Base-by-base conservation (phyloP, 1,140 invertebrate species). In the Coenobita brevimanus region DNA sequence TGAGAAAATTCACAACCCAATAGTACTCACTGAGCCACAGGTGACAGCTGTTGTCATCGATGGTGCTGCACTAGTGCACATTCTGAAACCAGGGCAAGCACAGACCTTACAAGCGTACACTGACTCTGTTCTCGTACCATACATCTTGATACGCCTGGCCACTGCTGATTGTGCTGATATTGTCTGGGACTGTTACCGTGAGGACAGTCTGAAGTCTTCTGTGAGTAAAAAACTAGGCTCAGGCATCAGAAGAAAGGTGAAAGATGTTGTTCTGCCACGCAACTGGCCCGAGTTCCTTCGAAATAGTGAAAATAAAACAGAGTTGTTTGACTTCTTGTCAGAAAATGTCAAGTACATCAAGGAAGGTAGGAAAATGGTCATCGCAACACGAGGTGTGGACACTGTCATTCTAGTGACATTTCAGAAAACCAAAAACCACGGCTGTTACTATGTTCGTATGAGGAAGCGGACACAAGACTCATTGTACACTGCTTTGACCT, bases 51-150 rank as follows among this genome's bases (percentile, higher is more conserved):
- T 73, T 73, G 13, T 73, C 69, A 73, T 73, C 36, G 69, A 73
- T 73, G 69, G 69, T 73, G 46, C 46, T 50, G 69, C 69, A 73
- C 69, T 73, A 2, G 69, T 36, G 69, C 69, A 73, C 69, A 30
- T 73, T 73, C 69, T 73, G 69, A 73, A 73, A 33, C 69, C 17
- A 33, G 2, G 69, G n/a, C 69, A 73, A 73, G 69, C 15, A 2
- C 2, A 73, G 30, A 13, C 69, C 8, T 73, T 73, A 21, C 69
- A 73, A 73, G 69, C 24, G 13, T 33, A 73, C 69, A 73, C n/a
- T 73, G 13, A 27, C 30, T 73, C 69, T 73, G 69, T 73, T 33
- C 36, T 73, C 36, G 69, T 73, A 17, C 69, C 69, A 13, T 17
- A 73, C 30, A 33, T 73, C 30, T 3, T 73, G 24, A 73, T 73